These are phyloP conservation scores for Conus ventricosus DNA, from an alignment of 1,140 invertebrate genomes.

Conservation along the genomic window DNA sequence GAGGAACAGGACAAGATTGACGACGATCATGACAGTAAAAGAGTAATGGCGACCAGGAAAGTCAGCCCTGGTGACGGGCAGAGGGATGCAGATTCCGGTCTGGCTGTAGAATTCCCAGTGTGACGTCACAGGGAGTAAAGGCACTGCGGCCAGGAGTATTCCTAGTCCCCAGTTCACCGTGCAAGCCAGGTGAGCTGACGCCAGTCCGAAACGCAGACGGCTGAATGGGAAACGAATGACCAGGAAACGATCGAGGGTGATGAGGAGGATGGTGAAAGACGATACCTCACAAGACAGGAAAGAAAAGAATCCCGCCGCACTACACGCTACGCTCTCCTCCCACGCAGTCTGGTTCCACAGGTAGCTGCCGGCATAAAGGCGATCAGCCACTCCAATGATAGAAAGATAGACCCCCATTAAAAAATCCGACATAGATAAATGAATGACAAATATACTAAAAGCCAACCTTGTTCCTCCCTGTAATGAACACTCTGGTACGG, in stretches of 20 bases:
- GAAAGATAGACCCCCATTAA: slow-evolving; percentile 63
- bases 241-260: slow-evolving; percentile 56
- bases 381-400: slow-evolving; percentile 57
- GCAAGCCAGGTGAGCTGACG: slow-evolving; percentile 19
- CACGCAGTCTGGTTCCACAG: slow-evolving; percentile 47
- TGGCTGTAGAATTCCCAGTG: slow-evolving; percentile 35
- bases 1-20: slow-evolving; percentile 33
- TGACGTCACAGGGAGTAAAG: slow-evolving; percentile 1
- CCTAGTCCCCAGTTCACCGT: slow-evolving; percentile 36
- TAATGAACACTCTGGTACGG: slow-evolving; percentile 1
- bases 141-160: slow-evolving; percentile 34
- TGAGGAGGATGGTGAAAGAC: slow-evolving; percentile 49
- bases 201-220: slow-evolving; percentile 25
- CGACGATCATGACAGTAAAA: slow-evolving; percentile 42
- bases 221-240: slow-evolving; percentile 56
- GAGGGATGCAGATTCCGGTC: slow-evolving; percentile 47
- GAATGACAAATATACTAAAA: slow-evolving; percentile 46
- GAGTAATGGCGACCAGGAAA: slow-evolving; percentile 46
- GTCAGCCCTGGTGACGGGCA: slow-evolving; percentile 41
- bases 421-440: slow-evolving; percentile 58
- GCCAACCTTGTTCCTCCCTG: not conserved
- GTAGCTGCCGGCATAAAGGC: slow-evolving; percentile 51
- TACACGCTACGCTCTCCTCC: slow-evolving; percentile 49
- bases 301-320: slow-evolving; percentile 57
- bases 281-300: slow-evolving; percentile 55